Evolutionary conservation across 2,113 vertebrate species (phyloP).

Genomic region (Uropsilus gracilis): DNA sequence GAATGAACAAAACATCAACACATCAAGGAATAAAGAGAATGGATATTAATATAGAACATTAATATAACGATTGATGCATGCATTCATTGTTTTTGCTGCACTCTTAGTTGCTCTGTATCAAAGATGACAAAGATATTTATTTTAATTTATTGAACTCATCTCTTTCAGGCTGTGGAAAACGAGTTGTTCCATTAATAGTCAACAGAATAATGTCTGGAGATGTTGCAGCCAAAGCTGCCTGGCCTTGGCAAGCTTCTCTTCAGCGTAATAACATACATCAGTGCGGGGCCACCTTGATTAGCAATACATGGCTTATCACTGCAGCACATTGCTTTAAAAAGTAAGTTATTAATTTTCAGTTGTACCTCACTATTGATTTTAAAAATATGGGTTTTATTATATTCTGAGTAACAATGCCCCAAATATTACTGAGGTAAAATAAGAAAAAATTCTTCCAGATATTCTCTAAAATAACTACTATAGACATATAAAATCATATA

Average conservation of each 20-base stretch:
- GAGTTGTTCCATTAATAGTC: constrained; percentile 74
- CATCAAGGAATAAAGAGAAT: background rate
- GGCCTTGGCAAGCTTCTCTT: constrained; percentile 97
- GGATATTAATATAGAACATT: background rate
- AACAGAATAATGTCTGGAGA: constrained; percentile 91
- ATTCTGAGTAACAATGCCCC: background rate
- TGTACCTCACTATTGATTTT: background rate
- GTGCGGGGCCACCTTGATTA: constrained; percentile 95
- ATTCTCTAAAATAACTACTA: constrained; percentile 61
- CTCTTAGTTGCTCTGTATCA: background rate
- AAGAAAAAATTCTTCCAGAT: background rate
- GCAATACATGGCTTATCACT: constrained; percentile 91
- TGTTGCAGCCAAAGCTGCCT: constrained; percentile 87
- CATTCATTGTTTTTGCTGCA: too few relatives aligned
- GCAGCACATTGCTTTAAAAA: constrained; percentile 94
- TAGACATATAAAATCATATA: too few relatives aligned
- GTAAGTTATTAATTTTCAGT: constrained; percentile 79
- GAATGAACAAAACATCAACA: background rate
- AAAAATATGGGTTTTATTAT: background rate
- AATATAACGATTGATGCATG: background rate
- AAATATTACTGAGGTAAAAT: constrained; percentile 30
- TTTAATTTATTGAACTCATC: constrained; percentile 10
- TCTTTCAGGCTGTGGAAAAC: constrained; percentile 87
- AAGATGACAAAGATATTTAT: background rate
- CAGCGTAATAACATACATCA: constrained; percentile 88